Conservation (phyloP, 92 coral and sea anemone genomes). For the Phenganax stokvisi region DNA sequence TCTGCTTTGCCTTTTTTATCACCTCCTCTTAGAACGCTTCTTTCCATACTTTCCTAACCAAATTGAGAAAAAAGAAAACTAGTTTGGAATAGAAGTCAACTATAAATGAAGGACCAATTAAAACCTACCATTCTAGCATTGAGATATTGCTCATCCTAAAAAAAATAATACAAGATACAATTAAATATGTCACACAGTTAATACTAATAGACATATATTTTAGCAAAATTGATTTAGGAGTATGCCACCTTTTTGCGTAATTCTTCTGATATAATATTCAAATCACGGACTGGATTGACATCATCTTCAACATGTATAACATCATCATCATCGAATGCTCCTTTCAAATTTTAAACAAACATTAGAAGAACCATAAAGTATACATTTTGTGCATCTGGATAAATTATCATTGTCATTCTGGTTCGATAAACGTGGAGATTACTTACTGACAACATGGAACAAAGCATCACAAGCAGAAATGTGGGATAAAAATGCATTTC, state of each 20-base stretch:
- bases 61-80: not conserved
- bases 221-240: no score
- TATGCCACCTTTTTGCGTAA: constrained; percentile 70
- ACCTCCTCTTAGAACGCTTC: constrained; percentile 69
- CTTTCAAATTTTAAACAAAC: constrained; percentile 33
- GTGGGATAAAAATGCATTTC: constrained; percentile 95
- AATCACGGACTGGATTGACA: constrained; percentile 82
- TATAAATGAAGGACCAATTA: not conserved
- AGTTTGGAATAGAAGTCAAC: not conserved
- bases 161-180: not conserved
- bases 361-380: not conserved
- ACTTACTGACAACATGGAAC: constrained; percentile 96
- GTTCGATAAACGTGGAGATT: not conserved
- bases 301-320: constrained; percentile 94
- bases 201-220: not conserved
- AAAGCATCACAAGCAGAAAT: constrained; percentile 98
- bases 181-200: not conserved
- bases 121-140: constrained; percentile 76
- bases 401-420: not conserved
- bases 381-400: not conserved
- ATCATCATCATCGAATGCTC: constrained; percentile 85
- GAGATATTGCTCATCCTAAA: constrained; percentile 82
- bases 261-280: constrained; percentile 87
- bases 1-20: constrained; percentile 71
- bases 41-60: constrained; percentile 66